Conservation (phyloP, 2,797 vertebrate genomes). For the Danio aesculapii region DNA sequence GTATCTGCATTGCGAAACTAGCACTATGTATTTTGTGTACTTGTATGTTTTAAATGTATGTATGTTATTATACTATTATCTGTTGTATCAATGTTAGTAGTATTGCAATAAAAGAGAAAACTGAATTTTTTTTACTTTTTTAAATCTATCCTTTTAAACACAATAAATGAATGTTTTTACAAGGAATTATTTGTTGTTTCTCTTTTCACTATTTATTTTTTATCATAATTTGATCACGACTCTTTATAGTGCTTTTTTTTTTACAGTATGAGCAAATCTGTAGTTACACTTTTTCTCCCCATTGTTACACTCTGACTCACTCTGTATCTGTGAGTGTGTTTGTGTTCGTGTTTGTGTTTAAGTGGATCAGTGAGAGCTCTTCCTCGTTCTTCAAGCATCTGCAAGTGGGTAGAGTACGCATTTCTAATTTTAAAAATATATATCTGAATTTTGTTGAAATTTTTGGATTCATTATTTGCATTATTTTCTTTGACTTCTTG, state of each 20-base stretch:
- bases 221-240: not conserved
- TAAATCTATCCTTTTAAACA: not conserved
- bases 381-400: not conserved
- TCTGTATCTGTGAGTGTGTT: not conserved
- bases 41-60: no score
- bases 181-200: not conserved
- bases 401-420: not conserved
- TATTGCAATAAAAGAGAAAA: no score
- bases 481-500: constrained; percentile 77
- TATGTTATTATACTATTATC: no score
- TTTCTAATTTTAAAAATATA: constrained; percentile 15
- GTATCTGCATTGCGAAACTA: no score
- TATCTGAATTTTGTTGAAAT: constrained; percentile 59
- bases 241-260: not conserved
- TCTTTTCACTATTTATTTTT: not conserved
- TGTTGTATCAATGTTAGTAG: no score
- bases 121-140: not conserved
- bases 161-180: not conserved
- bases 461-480: constrained; percentile 71
- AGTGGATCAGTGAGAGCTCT: not conserved
- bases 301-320: constrained; percentile 1
- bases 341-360: constrained; percentile 6
- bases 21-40: no score
- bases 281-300: not conserved
- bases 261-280: not conserved